Evolutionary conservation across 1,140 invertebrate species (phyloP), one percentile per base, ranked within the genome.

Genomic region (Brachionus plicatilis): DNA sequence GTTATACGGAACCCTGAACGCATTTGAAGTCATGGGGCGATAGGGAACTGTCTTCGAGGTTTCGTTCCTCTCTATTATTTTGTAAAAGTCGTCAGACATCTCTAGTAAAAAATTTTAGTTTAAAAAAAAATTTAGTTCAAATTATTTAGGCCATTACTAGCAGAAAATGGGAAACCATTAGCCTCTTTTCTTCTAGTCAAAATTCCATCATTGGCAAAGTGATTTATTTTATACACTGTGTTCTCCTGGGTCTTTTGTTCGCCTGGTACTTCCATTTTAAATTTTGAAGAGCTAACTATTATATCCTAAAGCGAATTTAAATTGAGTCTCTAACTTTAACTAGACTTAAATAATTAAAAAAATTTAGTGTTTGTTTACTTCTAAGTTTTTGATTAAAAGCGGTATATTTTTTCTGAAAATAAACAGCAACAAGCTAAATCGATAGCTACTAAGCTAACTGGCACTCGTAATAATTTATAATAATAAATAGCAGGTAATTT

Each of bases 1-100:
- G n/a, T 85, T 65, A 50, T 85, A 85, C 17, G 87, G 68, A 5
- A 85, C 85, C 41, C 85, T 70, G 78, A 87, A 87, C 8, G 86
- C 88, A 78, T 87, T 86, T 76, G 88, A 88, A 24, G 88, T 88
- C 86, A 87, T 87, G 0, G 88, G 88, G 65, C 88, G 88, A 24
- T 76, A 76, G 29, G 72, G 17, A 27, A 76, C n/a, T 29, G 72
- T 76, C 27, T 76, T 50, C 17, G 45, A 50, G 6, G 72, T 76
- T 14, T 76, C 72, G 27, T 45, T 50, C 12, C 72, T 47, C 2
- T 76, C 72, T 9, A 76, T 76, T 17, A 76, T 27, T 27, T 76
- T 76, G 24, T 76, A 76, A 50, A 45, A 29, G 20, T 76, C 43
- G 45, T 76, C 72, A 50, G 47, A 45, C 20, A 12, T 27, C 5